Percentiles rank a stretch among this genome's conserved stretches.
Conservation (phyloP, 2,797 vertebrate species). For the Malacoraja senta region DNA sequence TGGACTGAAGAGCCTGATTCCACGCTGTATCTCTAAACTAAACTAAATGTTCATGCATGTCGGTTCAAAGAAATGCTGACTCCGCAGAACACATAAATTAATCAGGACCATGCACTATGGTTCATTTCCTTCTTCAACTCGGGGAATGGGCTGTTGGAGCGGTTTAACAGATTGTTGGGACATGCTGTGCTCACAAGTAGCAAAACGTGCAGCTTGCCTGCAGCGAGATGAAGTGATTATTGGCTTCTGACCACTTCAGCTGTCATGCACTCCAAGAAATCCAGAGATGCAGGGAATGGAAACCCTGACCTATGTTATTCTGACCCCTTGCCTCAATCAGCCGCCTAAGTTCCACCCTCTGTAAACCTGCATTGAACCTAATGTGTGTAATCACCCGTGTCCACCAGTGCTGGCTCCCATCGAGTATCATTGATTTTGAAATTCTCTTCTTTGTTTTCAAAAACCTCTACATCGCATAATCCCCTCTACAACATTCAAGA, state of each 20-base stretch:
- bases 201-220: neutral
- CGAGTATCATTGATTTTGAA: neutral
- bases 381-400: neutral
- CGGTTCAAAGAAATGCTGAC: neutral
- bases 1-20: too few relatives aligned
- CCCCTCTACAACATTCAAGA: neutral
- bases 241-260: neutral
- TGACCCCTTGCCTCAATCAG: neutral
- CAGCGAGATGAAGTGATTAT: neutral
- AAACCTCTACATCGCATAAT: neutral
- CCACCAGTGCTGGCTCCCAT: neutral
- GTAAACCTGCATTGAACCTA: neutral
- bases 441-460: neutral
- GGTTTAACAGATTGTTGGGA: neutral
- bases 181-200: neutral
- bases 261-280: neutral
- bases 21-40: too few relatives aligned
- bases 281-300: neutral
- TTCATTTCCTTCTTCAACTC: neutral
- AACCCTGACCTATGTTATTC: neutral
- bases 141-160: neutral
- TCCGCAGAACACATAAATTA: neutral
- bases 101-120: neutral
- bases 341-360: neutral
- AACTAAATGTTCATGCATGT: neutral